Base-by-base conservation (phyloP, 1,140 invertebrate species). In the Halotydeus destructor region DNA sequence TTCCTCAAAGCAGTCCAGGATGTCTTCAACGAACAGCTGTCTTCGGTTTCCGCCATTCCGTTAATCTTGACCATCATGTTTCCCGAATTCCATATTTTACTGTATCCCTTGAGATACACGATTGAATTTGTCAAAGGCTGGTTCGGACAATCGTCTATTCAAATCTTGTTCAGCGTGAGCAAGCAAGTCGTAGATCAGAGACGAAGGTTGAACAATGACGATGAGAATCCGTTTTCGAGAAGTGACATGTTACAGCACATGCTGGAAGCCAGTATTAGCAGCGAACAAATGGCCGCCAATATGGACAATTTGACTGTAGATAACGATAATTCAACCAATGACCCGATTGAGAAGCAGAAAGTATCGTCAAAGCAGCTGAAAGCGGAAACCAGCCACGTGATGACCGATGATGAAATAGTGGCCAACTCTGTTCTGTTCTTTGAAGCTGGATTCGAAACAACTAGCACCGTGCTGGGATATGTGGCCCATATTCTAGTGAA, bases 341-440 rank as follows among this genome's bases (percentile, higher is more conserved):
- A 2, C 14, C n/a, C 18, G 18, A 19, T 14, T 19, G 24, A 2
- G 2, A 3, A 14, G 8, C n/a, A 41, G 39, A 19, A 34, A 11
- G 19, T 8, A n/a, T 5, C 9, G n/a, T n/a, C n/a, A n/a, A n/a
- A n/a, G n/a, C n/a, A n/a, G n/a, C n/a, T n/a, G n/a, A n/a, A n/a
- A n/a, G n/a, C n/a, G n/a, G n/a, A n/a, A n/a, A n/a, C n/a, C n/a
- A n/a, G n/a, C n/a, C n/a, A n/a, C n/a, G n/a, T n/a, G n/a, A n/a
- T 43, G 35, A 25, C 22, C 3, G 16, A 40, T 14, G 25, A 50
- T 16, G 48, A 49, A 26, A 33, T 49, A 11, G 19, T 70, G 0
- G 70, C 69, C 0, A 68, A 74, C 55, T 62, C 63, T 1, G 68
- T 72, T 28, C 61, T 73, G 4, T 78, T 79, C 50, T 75, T 78